Evolutionary conservation across 2,113 vertebrate genomes (phyloP), one percentile per base, ranked within the genome.

Genomic region (Trematomus loennbergii): DNA sequence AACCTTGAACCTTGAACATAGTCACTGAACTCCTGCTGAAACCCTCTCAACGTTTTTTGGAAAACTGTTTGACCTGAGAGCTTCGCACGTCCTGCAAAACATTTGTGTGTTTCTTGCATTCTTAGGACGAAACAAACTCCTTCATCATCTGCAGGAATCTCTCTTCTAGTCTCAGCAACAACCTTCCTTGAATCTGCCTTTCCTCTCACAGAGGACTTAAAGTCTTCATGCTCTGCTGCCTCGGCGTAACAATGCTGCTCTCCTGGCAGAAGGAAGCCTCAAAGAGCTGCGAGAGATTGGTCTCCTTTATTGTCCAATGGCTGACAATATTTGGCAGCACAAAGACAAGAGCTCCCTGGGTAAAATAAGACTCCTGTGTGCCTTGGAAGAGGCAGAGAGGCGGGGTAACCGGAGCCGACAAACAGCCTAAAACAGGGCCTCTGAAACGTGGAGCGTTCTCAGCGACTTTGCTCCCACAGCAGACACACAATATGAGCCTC

Each of bases 381-480:
- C 77, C 91, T 91, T 73, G 81, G 83, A 89, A 64, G 85, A 86
- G 87, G 78, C 66, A 64, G 78, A 62, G 86, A 69, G 82, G 86
- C 11, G 60, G 82, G 66, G 87, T 85, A 91, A 91, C 71, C 65
- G 67, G 87, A 94, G 86, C 82, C 65, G 63, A 8, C 64, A 15
- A 8, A 10, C 84, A 5, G 78, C 78, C 72, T 65, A 9, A 61
- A 36, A 62, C 81, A 5, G 81, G 85, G 83, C 78, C 87, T 80
- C 75, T 82, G 82, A 89, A 88, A 89, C 78, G 70, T 77, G 87
- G 74, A 72, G 86, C 67, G 46, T 63, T 92, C 91, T 87, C 82
- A 79, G 82, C 25, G 64, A 79, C 81, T 88, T 69, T 70, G 84
- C 92, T 93, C 93, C 92, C 92, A 94, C 93, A 91, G 85, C 73